Base-by-base conservation (phyloP, 2,888 invertebrate species). In the Heliconius ethilla region DNA sequence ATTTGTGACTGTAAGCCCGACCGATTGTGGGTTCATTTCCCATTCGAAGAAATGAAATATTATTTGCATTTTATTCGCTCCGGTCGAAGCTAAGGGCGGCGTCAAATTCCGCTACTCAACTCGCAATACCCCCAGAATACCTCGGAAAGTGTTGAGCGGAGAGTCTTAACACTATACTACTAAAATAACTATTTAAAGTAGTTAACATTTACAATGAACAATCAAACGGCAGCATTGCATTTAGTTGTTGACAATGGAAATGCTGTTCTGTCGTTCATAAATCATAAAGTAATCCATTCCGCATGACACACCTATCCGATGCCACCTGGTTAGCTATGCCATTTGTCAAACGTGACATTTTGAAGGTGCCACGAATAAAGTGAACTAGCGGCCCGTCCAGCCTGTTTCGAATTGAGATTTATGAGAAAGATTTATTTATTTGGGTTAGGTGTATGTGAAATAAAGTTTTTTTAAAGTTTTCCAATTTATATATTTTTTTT, bases 201-300 rank as follows among this genome's bases (percentile, higher is more conserved):
- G 78, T 76, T 78, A 73, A 29, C 62, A 77, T 63, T 76, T 77
- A 62, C 73, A 77, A 77, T 67, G 74, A 74, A 69, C 51, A 62
- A 33, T 62, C 9, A 73, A 67, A 77, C 74, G 67, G 22, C 62
- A 29, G 67, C 62, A n/a, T 74, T 77, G 45, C 73, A 74, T 74
- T 77, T 45, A 33, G 40, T 67, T 77, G 77, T 74, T 74, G 74
- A 73, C 73, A 69, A 62, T 59, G 29, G 70, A 51, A 66, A 78
- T 70, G 27, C 40, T 78, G 78, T 81, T 77, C 79, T 75, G 69
- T 51, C 80, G 75, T 83, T 78, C 82, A 83, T 83, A 83, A 83
- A 83, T 83, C 83, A 83, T 76, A 82, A 81, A 79, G 82, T 82
- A 83, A 83, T 83, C 80, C 82, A 83, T 82, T 83, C 81, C 79